Base-by-base conservation (phyloP, 2,888 invertebrate genomes). In the Archaeoteleia sp. region DNA sequence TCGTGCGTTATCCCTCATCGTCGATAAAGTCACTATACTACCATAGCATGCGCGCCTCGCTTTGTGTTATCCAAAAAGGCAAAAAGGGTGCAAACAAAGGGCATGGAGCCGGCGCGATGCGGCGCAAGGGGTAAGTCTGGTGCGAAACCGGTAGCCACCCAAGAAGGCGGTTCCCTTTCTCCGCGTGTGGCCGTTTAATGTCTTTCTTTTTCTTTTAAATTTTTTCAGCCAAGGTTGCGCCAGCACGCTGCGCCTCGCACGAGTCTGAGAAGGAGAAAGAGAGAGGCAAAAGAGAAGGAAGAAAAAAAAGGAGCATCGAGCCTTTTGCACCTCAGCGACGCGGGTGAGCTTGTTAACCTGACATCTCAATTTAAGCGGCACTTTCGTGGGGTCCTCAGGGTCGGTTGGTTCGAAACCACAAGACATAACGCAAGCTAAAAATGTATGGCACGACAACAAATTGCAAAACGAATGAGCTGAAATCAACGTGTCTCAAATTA, bases 121-220 rank as follows among this genome's bases (percentile, higher is more conserved):
- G 17, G 40, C 20, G 55, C 42, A 43, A 72, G 53, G 71, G 67
- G 72, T 70, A 70, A 42, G 61, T 67, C 67, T 62, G 45, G 58
- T 53, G 65, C 72, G 53, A 77, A 82, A 82, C 81, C 82, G 81
- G 82, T 82, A 80, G 76, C 82, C 82, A 82, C 82, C 82, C 80
- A 82, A 79, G 81, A 81, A 82, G 80, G 79, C 79, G 77, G 78
- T 76, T 76, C 79, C 75, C 78, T 80, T 80, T 78, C 78, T 74
- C 71, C 58, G 66, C 54, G 66, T 71, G 67, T 74, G 75, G 67
- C 74, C 78, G 74, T 78, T 79, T 77, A 78, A 77, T 74, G 73
- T 73, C 71, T 63, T 63, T 69, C 58, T 60, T 73, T 63, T 70
- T 57, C 53, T 71, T 70, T 70, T 40, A 54, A 54, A 67, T 61